Percentiles rank a stretch among this genome's conserved stretches.
Evolutionary conservation across 2,113 vertebrate genomes (phyloP).

Genomic region (Mugil cephalus): DNA sequence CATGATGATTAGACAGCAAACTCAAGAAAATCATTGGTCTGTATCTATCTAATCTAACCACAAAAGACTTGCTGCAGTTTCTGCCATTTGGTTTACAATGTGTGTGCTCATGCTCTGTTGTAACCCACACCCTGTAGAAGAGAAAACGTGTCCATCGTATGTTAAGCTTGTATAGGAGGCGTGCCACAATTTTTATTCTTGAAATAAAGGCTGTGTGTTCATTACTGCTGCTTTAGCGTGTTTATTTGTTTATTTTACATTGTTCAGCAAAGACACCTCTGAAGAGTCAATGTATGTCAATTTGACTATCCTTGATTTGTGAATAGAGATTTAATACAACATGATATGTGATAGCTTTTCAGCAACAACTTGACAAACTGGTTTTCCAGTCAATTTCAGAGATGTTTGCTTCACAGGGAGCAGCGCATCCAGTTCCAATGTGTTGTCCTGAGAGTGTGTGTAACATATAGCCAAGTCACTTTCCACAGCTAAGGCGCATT

Average conservation of each 20-base stretch:
- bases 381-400: background rate
- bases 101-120: background rate
- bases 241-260: background rate
- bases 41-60: slow-evolving; percentile 3
- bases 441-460: background rate
- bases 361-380: slow-evolving; percentile 22
- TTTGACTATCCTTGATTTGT: slow-evolving; percentile 4
- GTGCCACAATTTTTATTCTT: background rate
- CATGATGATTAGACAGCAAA: background rate
- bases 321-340: slow-evolving; percentile 5
- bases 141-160: background rate
- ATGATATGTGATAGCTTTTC: background rate
- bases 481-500: background rate
- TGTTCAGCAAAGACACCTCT: background rate
- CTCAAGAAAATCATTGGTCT: background rate
- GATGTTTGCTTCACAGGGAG: background rate
- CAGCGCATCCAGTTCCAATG: background rate
- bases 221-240: background rate
- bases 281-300: slow-evolving; percentile 2
- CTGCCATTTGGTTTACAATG: background rate
- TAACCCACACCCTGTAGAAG: too few relatives aligned
- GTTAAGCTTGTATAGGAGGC: background rate
- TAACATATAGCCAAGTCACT: background rate
- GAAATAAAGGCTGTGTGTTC: background rate
- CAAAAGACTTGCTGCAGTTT: background rate